A percentile compares a stretch with the other conserved stretches of the same genome.
Conservation (phyloP, 2,888 invertebrate genomes). For the Sacculina carcini region DNA sequence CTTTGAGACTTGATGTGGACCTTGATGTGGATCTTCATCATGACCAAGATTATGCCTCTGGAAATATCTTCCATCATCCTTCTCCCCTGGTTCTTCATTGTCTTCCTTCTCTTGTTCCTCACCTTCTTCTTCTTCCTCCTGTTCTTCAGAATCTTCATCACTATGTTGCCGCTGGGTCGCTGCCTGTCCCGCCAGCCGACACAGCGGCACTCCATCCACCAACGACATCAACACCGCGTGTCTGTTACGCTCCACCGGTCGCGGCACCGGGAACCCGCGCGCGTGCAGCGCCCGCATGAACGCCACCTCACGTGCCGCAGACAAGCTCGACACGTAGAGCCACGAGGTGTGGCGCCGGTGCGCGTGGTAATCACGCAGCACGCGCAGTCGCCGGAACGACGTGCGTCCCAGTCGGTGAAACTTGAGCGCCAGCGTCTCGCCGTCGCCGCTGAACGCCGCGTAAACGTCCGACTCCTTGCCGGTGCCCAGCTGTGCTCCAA, state of each 20-base stretch:
- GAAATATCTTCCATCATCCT: too few species aligned
- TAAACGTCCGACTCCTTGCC: constrained; percentile 98
- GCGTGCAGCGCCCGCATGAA: constrained; percentile 85
- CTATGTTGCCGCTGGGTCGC: constrained; percentile 5
- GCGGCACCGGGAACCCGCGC: constrained; percentile 75
- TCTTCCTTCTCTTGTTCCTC: too few species aligned
- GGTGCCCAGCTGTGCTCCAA: constrained; percentile 95
- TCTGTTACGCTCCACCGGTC: constrained; percentile 69
- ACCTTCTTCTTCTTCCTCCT: too few species aligned
- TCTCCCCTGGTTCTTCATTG: too few species aligned
- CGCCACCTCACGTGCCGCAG: constrained; percentile 90
- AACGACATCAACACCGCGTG: constrained; percentile 94
- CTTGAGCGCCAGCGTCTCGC: constrained; percentile 59
- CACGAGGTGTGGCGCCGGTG: constrained; percentile 69
- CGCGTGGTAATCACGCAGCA: constrained; percentile 88
- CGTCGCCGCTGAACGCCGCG: constrained; percentile 52
- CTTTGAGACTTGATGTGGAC: too few species aligned
- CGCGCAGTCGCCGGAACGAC: constrained; percentile 82
- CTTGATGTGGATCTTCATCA: too few species aligned
- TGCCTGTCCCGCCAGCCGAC: constrained; percentile 20
- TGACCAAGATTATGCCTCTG: too few species aligned
- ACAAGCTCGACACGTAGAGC: constrained; percentile 84
- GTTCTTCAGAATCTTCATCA: too few species aligned
- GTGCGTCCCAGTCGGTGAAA: constrained; percentile 77
- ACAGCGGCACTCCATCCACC: constrained; percentile 53